Evolutionary conservation across 2,797 vertebrate genomes (phyloP).

Genomic region (Pelochelys cantorii): DNA sequence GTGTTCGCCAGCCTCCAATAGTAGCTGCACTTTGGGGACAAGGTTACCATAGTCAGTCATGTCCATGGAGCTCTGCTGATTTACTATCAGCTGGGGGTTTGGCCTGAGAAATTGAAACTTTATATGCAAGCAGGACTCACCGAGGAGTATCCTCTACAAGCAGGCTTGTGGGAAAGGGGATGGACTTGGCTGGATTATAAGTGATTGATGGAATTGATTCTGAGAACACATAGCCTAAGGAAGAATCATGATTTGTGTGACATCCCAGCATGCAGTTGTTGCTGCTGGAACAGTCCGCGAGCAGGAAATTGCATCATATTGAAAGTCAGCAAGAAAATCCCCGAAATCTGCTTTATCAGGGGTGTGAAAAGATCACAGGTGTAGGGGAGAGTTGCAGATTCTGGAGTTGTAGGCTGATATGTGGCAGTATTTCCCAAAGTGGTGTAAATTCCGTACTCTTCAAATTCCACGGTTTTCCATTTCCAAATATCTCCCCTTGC

Average conservation of each 20-base stretch:
- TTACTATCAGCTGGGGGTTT: conserved; percentile 27
- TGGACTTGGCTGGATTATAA: neutral
- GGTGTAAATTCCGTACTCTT: neutral
- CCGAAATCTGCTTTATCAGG: neutral
- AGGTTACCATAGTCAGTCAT: neutral
- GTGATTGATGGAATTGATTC: conserved; percentile 2
- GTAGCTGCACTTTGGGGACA: conserved; percentile 11
- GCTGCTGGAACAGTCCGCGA: neutral
- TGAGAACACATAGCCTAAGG: neutral
- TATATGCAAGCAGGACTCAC: neutral
- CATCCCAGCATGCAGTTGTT: neutral
- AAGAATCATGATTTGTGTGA: conserved; percentile 5
- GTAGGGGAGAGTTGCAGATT: neutral
- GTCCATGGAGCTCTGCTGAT: conserved; percentile 10
- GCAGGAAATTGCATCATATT: neutral
- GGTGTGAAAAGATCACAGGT: neutral
- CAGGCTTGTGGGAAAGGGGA: neutral
- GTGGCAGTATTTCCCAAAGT: neutral
- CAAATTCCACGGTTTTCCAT: neutral
- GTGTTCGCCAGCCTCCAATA: neutral
- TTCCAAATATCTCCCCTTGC: neutral
- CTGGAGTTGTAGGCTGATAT: neutral
- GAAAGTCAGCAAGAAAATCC: neutral
- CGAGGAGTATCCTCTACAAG: neutral
- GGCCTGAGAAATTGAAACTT: neutral